A percentile compares a stretch with the other conserved stretches of the same genome.
These are phyloP conservation scores for Xiphias gladius DNA, from an alignment of 2,113 vertebrate species.

Conservation along the genomic window DNA sequence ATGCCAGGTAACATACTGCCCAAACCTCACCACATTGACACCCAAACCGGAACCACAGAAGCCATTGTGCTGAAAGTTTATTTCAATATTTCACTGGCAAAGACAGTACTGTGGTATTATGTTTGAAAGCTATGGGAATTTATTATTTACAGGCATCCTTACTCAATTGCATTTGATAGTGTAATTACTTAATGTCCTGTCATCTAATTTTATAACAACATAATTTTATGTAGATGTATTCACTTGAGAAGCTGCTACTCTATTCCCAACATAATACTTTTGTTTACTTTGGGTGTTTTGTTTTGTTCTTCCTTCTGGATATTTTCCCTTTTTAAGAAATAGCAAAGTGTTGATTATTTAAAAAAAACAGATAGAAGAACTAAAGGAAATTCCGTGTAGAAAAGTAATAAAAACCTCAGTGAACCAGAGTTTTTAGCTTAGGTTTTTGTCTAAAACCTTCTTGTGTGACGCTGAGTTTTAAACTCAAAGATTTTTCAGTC, in stretches of 20 bases:
- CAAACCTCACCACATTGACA: not conserved
- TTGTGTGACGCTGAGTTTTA: not conserved
- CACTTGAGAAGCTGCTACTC: not conserved
- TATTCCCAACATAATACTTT: not conserved
- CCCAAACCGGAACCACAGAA: not conserved
- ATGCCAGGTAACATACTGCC: constrained; percentile 87
- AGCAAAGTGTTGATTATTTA: not conserved
- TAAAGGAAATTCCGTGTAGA: not conserved
- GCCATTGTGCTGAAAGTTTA: not conserved
- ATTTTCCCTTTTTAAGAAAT: constrained; percentile 10
- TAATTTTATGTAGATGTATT: constrained; percentile 2
- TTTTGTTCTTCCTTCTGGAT: constrained; percentile 8
- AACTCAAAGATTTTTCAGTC: too few species aligned
- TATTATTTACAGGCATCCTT: not conserved
- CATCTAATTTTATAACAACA: not conserved
- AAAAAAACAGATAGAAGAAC: not conserved
- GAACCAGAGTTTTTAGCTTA: not conserved
- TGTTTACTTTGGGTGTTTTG: constrained; percentile 18
- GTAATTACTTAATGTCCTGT: not conserved
- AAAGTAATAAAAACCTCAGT: not conserved
- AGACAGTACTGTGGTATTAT: not conserved
- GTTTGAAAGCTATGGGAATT: not conserved
- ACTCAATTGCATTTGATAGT: not conserved
- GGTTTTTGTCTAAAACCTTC: not conserved
- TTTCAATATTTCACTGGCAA: not conserved